A percentile compares a stretch with the other conserved stretches of the same genome.
Conservation (phyloP, 92 coral and sea anemone species). For the Meandrina meandrites region DNA sequence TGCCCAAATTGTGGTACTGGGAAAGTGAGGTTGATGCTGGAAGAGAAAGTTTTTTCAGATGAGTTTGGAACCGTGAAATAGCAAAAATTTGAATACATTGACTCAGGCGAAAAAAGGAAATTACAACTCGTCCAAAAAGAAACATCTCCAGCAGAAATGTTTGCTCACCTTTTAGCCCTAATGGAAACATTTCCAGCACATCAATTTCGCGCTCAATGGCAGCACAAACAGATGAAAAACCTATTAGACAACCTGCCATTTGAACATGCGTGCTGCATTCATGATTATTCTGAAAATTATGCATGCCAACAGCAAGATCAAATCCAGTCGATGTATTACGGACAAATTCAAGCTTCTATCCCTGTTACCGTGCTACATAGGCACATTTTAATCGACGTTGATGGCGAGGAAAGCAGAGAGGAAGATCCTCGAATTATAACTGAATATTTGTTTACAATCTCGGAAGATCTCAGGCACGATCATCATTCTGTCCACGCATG, state of each 20-base stretch:
- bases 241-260: not conserved
- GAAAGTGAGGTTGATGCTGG: too few relatives aligned
- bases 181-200: not conserved
- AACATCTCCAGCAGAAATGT: not conserved
- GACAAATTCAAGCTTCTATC: not conserved
- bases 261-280: not conserved
- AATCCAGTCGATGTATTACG: not conserved
- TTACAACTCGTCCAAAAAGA: too few relatives aligned
- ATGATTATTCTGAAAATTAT: too few relatives aligned
- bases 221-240: not conserved
- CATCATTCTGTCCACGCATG: not conserved
- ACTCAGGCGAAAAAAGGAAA: too few relatives aligned
- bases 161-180: too few relatives aligned
- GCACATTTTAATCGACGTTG: not conserved
- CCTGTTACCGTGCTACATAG: not conserved
- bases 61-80: too few relatives aligned
- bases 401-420: not conserved
- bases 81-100: too few relatives aligned
- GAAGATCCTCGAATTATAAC: not conserved
- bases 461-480: not conserved
- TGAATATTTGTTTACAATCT: not conserved
- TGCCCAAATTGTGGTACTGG: too few relatives aligned
- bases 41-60: too few relatives aligned
- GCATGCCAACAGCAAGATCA: not conserved
- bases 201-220: not conserved